These are phyloP conservation scores for Girardinus metallicus DNA, from an alignment of 2,797 vertebrate species.

Conservation along the genomic window DNA sequence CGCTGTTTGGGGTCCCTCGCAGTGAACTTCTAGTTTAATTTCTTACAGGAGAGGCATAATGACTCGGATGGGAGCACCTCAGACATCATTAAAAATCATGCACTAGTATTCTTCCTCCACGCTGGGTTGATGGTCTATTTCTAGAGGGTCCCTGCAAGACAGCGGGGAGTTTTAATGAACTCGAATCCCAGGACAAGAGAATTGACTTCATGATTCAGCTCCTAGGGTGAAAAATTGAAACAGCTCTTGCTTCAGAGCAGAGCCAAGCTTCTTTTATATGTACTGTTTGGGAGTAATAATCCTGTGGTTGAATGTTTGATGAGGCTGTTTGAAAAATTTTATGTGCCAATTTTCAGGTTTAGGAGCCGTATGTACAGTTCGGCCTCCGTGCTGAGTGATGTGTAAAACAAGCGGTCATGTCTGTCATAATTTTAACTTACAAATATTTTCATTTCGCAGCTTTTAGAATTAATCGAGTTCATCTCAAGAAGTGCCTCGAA, in stretches of 20 bases:
- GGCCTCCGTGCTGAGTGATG: constrained; percentile 13
- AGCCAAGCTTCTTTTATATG: constrained; percentile 38
- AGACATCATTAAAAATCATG: constrained; percentile 71
- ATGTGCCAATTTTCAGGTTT: constrained; percentile 22
- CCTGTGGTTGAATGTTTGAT: constrained; percentile 37
- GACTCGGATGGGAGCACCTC: constrained; percentile 58
- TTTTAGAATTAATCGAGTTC: constrained; percentile 2
- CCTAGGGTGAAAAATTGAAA: constrained; percentile 28
- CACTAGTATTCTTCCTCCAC: constrained; percentile 39
- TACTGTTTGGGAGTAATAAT: constrained; percentile 31
- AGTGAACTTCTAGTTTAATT: constrained; percentile 51
- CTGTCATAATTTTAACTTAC: constrained; percentile 14
- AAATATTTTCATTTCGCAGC: constrained; percentile 16
- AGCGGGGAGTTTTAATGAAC: constrained; percentile 67
- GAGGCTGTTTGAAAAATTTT: constrained; percentile 37
- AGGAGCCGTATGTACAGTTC: background rate
- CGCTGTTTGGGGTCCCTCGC: constrained; percentile 28
- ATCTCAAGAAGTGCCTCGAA: background rate
- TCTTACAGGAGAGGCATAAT: constrained; percentile 56
- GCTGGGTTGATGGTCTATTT: constrained; percentile 61
- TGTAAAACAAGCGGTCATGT: constrained; percentile 15
- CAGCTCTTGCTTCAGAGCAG: constrained; percentile 9
- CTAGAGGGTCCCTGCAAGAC: constrained; percentile 54
- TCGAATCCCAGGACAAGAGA: constrained; percentile 46
- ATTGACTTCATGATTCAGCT: constrained; percentile 41